Base-by-base conservation (phyloP, 1,140 invertebrate species). In the Prorops nasuta region DNA sequence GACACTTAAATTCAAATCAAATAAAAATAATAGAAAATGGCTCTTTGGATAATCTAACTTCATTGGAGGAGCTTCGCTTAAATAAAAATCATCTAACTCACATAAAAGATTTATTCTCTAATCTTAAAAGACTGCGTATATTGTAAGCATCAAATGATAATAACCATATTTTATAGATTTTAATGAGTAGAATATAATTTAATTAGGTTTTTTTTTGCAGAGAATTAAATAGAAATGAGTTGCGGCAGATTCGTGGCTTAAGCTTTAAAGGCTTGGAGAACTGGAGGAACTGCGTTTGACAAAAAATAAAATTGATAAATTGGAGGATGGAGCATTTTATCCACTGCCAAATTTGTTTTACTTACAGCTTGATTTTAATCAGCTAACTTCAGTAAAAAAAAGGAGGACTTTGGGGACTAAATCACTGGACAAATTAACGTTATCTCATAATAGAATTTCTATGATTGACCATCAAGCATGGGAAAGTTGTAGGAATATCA, bases 301-400 rank as follows among this genome's bases (percentile, higher is more conserved):
- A 64, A 82, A 85, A 55, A 96, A 96, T 72, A 81, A 83, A 57
- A 91, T 97, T 38, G 76, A 80, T 17, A 80, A 79, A 51, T 79
- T 96, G 35, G 82, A 84, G 56, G 90, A 94, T 80, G 92, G 91
- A 35, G 87, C 91, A 17, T 96, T 97, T 77, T 94, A 84, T 81
- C 89, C 88, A 37, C 83, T 96, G 45, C 83, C 82, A 35, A 86
- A 83, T 55, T 60, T 76, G 17, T 46, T 54, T 9, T 37, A 63
- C 44, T 62, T 78, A 6, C 69, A 89, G 83, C 77, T 97, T 49
- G 92, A 96, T 68, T 82, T 85, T 54, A 97, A 97, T 74, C 80
- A 81, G 47, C 84, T 97, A 31, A 84, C 80, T 31, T 81, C 80
- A 21, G 83, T 96, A 8, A 85, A 85, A 7, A 91, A 93, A 69